Evolutionary conservation across 1,140 invertebrate species (phyloP), one percentile per base, ranked within the genome.

Genomic region (Bombus pascuorum): DNA sequence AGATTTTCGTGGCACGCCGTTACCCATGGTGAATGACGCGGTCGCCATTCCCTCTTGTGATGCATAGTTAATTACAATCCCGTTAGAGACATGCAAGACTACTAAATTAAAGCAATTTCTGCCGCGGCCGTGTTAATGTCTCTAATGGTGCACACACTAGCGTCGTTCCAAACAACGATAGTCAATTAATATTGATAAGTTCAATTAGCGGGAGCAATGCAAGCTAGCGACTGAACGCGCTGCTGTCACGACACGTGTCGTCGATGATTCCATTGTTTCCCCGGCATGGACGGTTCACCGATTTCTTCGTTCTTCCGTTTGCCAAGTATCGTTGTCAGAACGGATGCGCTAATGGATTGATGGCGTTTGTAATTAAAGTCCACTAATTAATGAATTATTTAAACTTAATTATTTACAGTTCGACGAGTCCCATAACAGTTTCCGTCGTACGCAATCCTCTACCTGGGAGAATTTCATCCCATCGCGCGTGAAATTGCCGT

Each of bases 331-430:
- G 37, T 73, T 3, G 59, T n/a, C 0, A 59, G 25, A 59, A 28
- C 25, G 25, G 10, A 28, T 25, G 37, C 15, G 42, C 37, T 65
- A 47, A 70, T n/a, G 47, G 37, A 78, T 86, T 25, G 72, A 57
- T 62, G 32, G 37, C 57, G 62, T 34, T 15, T 59, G 25, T 77
- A 88, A 86, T 65, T 72, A 62, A 83, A 82, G 37, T 71, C 59
- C 47, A 53, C 66, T 89, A 83, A 83, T 82, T 88, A 73, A 86
- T 83, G 72, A 83, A 89, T 88, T 89, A 89, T 83, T 89, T 86
- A 37, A 78, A n/a, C 37, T 72, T 80, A 83, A 79, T 79, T 83
- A 86, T 86, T 86, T 62, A 72, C 71, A 39, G 32, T 39, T n/a
- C 59, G n/a, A 12, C 57, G 32, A 81, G 8, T 28, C 62, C n/a